A percentile compares a stretch with the other conserved stretches of the same genome.
phyloP scores from a whole-genome alignment of 2,113 vertebrate genomes.

The Carassius carassius region DNA sequence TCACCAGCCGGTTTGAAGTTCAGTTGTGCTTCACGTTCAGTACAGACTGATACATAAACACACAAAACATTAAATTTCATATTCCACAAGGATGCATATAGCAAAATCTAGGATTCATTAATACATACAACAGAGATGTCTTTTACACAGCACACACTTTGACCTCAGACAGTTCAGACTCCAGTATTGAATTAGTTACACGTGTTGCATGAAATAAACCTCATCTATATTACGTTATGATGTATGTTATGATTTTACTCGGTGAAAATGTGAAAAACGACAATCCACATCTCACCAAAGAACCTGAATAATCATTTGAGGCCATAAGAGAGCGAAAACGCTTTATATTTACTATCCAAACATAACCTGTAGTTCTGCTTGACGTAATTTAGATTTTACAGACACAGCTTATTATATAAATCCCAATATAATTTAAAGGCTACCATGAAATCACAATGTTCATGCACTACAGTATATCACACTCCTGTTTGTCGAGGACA shows the following conservation, averaged over 20 bases:
- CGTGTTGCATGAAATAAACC: not conserved
- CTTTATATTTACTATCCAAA: constrained; percentile 7
- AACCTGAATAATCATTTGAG: constrained; percentile 22
- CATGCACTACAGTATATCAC: constrained; percentile 19
- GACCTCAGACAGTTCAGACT: constrained; percentile 23
- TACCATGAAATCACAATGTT: not conserved
- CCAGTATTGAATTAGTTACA: not conserved
- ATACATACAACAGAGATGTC: constrained; percentile 11
- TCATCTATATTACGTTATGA: constrained; percentile 3
- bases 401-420: not conserved
- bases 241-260: not conserved
- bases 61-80: constrained; percentile 30
- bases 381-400: not conserved
- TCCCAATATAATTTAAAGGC: not conserved
- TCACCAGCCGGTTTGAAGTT: not conserved
- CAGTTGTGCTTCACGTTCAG: constrained; percentile 11
- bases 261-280: not conserved
- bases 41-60: constrained; percentile 23
- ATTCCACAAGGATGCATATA: constrained; percentile 35
- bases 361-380: not conserved
- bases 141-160: constrained; percentile 3
- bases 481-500: not conserved
- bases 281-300: not conserved
- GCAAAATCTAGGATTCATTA: constrained; percentile 25
- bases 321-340: constrained; percentile 10